Conservation (phyloP, 2,797 vertebrate species). For the Percopsis omiscomaycus region DNA sequence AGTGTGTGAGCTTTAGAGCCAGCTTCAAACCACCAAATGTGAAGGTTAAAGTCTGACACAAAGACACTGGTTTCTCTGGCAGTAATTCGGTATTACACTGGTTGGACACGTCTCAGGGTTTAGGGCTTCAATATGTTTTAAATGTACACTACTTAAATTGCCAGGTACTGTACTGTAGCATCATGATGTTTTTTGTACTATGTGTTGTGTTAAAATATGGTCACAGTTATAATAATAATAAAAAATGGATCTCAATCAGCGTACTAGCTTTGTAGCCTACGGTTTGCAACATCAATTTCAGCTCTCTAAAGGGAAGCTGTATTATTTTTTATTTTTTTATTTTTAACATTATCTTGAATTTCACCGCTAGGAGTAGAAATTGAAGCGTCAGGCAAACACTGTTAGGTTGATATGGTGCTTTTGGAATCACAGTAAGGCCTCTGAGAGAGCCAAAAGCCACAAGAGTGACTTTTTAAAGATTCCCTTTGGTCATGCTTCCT, state of each 20-base stretch:
- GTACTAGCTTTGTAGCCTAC: too few species aligned
- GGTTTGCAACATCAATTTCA: too few species aligned
- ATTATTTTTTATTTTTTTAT: constrained; percentile 1
- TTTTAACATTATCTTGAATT: constrained; percentile 2
- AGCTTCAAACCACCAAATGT: too few species aligned
- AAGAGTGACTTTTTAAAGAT: constrained; percentile 50
- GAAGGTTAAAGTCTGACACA: constrained; percentile 11
- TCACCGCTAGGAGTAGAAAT: neutral
- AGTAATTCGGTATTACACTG: constrained; percentile 27
- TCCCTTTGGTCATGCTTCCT: constrained; percentile 41
- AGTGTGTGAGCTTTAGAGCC: too few species aligned
- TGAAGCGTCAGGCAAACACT: constrained; percentile 24
- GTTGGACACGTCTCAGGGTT: constrained; percentile 34
- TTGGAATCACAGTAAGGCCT: constrained; percentile 28
- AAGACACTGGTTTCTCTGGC: constrained; percentile 21
- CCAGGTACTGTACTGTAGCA: constrained; percentile 24
- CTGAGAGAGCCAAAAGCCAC: constrained; percentile 47
- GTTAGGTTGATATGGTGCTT: constrained; percentile 23
- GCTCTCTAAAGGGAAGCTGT: too few species aligned
- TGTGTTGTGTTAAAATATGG: too few species aligned
- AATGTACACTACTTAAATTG: constrained; percentile 22
- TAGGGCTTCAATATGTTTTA: constrained; percentile 43
- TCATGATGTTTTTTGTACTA: constrained; percentile 12
- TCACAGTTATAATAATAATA: too few species aligned
- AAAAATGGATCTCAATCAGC: too few species aligned